Evolutionary conservation across 2,113 vertebrate species (phyloP), one percentile per base, ranked within the genome.

Genomic region (Semicossyphus pulcher): DNA sequence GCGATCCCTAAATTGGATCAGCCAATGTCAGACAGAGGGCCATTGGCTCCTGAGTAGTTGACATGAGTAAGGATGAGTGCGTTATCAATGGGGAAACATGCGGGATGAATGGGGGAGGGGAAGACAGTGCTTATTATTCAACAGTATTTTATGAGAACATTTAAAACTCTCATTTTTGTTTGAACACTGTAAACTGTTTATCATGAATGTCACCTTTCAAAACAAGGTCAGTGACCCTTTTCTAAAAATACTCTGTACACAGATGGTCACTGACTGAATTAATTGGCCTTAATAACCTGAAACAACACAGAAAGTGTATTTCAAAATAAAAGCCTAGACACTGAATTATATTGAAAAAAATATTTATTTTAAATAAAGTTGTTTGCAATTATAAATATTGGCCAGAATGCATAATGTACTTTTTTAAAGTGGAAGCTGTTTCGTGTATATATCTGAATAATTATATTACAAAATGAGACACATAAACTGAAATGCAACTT

Each of bases 1-100:
- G 88, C 93, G 89, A 94, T 95, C 93, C 92, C 86, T 94, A 96
- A 97, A 95, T 94, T 94, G 94, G 95, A 97, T 96, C 94, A 95
- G 84, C 91, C 94, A 91, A 81, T 92, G 84, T 91, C 89, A 91
- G 91, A 81, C 74, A 80, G 90, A 92, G 77, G 78, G 77, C 73
- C 78, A 90, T 66, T 72, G 53, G 72, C 72, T 70, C 76, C 8
- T 11, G 63, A 18, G 58, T 29, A 21, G 52, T 77, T 53, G 45
- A 64, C 63, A 78, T 72, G 54, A 62, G 25, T 44, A 51, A 69
- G 71, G 42, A 34, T 49, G 18, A 14, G 52, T 58, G 29, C 32
- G 60, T 37, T 44, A 76, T 51, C 42, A 62, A 44, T 32, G 9
- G 21, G 29, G 48, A 74, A 56, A 66, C 49, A 74, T 51, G 72